Percentiles rank a stretch among this genome's conserved stretches.
phyloP scores from a whole-genome alignment of 2,113 vertebrate species.

The Chelonoidis abingdonii region DNA sequence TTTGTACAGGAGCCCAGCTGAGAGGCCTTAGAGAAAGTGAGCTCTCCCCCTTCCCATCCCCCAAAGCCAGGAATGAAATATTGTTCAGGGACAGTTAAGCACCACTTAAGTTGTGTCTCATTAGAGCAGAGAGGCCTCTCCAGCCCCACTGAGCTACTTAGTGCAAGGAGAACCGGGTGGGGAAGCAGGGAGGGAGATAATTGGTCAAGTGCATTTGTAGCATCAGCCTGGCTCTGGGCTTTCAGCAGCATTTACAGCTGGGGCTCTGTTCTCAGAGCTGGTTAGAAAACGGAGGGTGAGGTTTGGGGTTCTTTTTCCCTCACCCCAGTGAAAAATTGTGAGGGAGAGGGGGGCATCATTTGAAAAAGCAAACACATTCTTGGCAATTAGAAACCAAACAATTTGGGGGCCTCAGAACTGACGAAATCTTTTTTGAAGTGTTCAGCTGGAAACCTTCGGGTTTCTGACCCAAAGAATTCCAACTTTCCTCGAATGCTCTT shows the following conservation, averaged over 20 bases:
- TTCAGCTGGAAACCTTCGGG: background rate
- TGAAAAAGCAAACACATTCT: background rate
- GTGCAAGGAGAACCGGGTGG: accelerated
- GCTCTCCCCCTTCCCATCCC: background rate
- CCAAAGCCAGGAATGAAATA: background rate
- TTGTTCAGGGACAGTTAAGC: background rate
- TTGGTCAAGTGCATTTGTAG: background rate
- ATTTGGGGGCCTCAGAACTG: too few species aligned
- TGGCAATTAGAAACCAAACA: background rate
- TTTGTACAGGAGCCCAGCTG: background rate
- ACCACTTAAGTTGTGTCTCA: background rate
- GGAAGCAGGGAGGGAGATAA: background rate
- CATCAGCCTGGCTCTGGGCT: background rate
- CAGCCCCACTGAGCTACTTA: background rate
- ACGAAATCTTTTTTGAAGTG: too few species aligned
- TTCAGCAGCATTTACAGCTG: accelerated
- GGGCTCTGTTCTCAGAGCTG: accelerated
- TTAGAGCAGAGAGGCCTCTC: background rate
- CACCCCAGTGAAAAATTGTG: background rate
- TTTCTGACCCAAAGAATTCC: background rate
- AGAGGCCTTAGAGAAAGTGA: background rate
- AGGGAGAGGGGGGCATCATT: background rate
- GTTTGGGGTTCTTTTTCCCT: background rate
- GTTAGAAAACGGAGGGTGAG: background rate
- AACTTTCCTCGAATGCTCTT: background rate